Conservation (phyloP, 2,888 invertebrate genomes). For the Drosophila formosana region DNA sequence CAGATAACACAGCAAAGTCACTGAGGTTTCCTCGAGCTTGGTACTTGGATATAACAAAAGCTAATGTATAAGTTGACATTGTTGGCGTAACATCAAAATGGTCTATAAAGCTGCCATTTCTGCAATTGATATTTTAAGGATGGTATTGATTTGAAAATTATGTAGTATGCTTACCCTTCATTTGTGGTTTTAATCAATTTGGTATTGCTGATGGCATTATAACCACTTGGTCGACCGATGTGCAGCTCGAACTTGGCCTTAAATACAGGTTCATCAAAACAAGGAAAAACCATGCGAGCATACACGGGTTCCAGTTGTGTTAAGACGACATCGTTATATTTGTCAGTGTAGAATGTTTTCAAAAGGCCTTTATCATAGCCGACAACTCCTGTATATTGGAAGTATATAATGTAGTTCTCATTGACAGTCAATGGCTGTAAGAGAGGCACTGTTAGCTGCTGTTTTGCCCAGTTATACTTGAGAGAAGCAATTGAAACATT, state of each 20-base stretch:
- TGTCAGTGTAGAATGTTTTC: slow-evolving; percentile 43
- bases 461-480: slow-evolving; percentile 75
- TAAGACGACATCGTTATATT: slow-evolving; percentile 85
- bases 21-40: slow-evolving; percentile 51
- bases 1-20: slow-evolving; percentile 87
- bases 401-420: slow-evolving; percentile 84
- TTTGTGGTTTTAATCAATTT: slow-evolving; percentile 35
- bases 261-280: slow-evolving; percentile 90
- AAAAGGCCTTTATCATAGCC: slow-evolving; percentile 81
- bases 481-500: slow-evolving; percentile 20
- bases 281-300: slow-evolving; percentile 90
- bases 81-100: slow-evolving; percentile 84
- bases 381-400: slow-evolving; percentile 86
- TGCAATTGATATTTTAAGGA: slow-evolving; percentile 23
- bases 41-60: slow-evolving; percentile 89
- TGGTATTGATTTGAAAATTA: not conserved
- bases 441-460: slow-evolving; percentile 85
- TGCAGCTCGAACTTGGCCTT: slow-evolving; percentile 89
- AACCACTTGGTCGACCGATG: slow-evolving; percentile 86
- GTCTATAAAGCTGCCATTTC: slow-evolving; percentile 65
- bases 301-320: slow-evolving; percentile 89
- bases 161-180: slow-evolving; percentile 56
- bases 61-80: slow-evolving; percentile 94
- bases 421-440: slow-evolving; percentile 75
- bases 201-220: slow-evolving; percentile 81